phyloP scores from a whole-genome alignment of 2,113 vertebrate genomes.

The Rutilus rutilus region DNA sequence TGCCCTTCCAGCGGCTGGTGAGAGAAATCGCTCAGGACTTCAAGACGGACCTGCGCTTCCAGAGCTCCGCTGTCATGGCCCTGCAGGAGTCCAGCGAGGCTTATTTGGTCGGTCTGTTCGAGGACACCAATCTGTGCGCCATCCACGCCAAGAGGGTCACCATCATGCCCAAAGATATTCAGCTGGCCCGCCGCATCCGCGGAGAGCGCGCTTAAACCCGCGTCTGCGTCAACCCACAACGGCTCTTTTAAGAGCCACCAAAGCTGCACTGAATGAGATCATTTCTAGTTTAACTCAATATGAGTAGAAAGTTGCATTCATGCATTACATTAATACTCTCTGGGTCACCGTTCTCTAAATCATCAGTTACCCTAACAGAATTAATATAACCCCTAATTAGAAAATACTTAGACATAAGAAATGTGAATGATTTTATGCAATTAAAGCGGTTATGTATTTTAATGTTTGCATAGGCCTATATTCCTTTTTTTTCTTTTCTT shows the following conservation, averaged over 20 bases:
- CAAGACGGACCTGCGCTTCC: constrained; percentile 45
- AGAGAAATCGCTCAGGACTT: constrained; percentile 51
- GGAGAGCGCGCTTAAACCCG: background rate
- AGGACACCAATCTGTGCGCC: constrained; percentile 25
- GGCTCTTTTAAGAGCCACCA: constrained; percentile 49
- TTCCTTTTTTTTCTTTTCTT: too few relatives aligned
- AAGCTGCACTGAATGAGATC: background rate
- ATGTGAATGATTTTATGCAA: too few relatives aligned
- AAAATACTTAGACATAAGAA: too few relatives aligned
- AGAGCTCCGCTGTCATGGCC: constrained; percentile 43
- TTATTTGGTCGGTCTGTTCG: constrained; percentile 28
- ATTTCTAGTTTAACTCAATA: background rate
- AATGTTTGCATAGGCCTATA: too few relatives aligned
- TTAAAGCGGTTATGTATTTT: too few relatives aligned
- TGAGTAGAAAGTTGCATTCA: too few relatives aligned
- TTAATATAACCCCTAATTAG: too few relatives aligned
- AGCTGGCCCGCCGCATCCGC: constrained; percentile 50
- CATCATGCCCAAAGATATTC: constrained; percentile 87
- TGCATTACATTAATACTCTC: too few relatives aligned
- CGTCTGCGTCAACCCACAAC: background rate
- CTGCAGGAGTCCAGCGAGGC: constrained; percentile 44
- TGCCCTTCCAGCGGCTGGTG: constrained; percentile 50
- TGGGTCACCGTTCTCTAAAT: too few relatives aligned
- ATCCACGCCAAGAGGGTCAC: constrained; percentile 72
- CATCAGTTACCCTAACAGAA: too few relatives aligned